Evolutionary conservation across 1,140 invertebrate species (phyloP).

Genomic region (Protaetia brevitarsis): DNA sequence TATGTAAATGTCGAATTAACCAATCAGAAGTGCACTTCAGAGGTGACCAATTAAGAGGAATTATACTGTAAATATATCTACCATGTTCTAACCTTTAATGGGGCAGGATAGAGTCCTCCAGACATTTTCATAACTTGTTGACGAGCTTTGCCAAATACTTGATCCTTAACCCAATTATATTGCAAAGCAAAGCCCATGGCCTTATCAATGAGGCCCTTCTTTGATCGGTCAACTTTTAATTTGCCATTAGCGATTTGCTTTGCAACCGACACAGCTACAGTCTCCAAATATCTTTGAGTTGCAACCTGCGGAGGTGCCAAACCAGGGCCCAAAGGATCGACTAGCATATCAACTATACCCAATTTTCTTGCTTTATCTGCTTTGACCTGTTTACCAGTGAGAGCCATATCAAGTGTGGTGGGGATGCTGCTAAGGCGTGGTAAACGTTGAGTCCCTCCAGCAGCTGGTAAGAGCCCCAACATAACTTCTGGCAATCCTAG

Average conservation of each 20-base stretch:
- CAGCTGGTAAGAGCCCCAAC: constrained; percentile 72
- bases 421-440: constrained; percentile 80
- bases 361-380: constrained; percentile 93
- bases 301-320: constrained; percentile 56
- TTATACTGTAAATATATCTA: too few relatives aligned
- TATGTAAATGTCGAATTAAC: too few relatives aligned
- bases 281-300: constrained; percentile 86
- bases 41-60: too few relatives aligned
- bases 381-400: constrained; percentile 89
- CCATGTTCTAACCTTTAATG: constrained; percentile 83
- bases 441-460: constrained; percentile 90
- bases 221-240: constrained; percentile 70
- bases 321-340: constrained; percentile 85
- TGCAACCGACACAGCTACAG: constrained; percentile 83
- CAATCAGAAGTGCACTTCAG: too few relatives aligned
- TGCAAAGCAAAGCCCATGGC: constrained; percentile 67
- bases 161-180: constrained; percentile 79
- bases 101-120: constrained; percentile 93
- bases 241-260: constrained; percentile 74
- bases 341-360: constrained; percentile 88
- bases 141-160: constrained; percentile 87
- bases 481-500: constrained; percentile 55
- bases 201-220: constrained; percentile 70
- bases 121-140: constrained; percentile 91
- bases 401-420: constrained; percentile 84